Conservation (phyloP, 2,888 invertebrate genomes). For the Sinelater perroti region DNA sequence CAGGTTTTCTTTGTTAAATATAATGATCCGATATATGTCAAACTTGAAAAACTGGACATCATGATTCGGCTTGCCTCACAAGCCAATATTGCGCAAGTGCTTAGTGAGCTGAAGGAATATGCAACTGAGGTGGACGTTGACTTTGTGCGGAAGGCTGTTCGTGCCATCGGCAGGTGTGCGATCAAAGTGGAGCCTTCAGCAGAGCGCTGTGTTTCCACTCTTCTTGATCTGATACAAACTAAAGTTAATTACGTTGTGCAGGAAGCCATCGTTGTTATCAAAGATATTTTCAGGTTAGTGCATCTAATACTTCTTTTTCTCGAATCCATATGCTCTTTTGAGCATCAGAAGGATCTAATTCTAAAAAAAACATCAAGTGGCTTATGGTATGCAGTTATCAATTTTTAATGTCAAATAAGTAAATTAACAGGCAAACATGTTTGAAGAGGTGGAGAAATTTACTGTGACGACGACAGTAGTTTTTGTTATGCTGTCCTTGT, state of each 20-base stretch:
- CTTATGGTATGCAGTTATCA: no score
- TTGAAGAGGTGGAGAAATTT: slow-evolving; percentile 1
- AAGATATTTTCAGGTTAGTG: slow-evolving; percentile 85
- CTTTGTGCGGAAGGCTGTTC: slow-evolving; percentile 97
- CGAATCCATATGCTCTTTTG: no score
- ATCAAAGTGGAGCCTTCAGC: slow-evolving; percentile 98
- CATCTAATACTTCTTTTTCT: background rate
- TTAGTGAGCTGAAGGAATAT: slow-evolving; percentile 97
- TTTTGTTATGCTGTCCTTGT: background rate
- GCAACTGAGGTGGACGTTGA: slow-evolving; percentile 99
- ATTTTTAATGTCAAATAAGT: background rate
- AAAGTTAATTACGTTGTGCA: slow-evolving; percentile 99
- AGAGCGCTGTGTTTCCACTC: slow-evolving; percentile 96
- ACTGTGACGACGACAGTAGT: background rate
- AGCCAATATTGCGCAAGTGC: slow-evolving; percentile 96
- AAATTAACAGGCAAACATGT: background rate
- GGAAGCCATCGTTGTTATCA: slow-evolving; percentile 99
- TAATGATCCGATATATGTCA: slow-evolving; percentile 99
- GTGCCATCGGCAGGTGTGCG: slow-evolving; percentile 98
- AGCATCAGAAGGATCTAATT: no score
- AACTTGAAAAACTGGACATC: slow-evolving; percentile 97
- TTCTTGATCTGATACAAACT: slow-evolving; percentile 97
- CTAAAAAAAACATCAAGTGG: no score
- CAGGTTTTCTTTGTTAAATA: slow-evolving; percentile 98
- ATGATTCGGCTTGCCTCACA: slow-evolving; percentile 99